Percentiles rank a stretch among this genome's conserved stretches.
Conservation (phyloP, 1,140 invertebrate genomes). For the Penaeus vannamei region DNA sequence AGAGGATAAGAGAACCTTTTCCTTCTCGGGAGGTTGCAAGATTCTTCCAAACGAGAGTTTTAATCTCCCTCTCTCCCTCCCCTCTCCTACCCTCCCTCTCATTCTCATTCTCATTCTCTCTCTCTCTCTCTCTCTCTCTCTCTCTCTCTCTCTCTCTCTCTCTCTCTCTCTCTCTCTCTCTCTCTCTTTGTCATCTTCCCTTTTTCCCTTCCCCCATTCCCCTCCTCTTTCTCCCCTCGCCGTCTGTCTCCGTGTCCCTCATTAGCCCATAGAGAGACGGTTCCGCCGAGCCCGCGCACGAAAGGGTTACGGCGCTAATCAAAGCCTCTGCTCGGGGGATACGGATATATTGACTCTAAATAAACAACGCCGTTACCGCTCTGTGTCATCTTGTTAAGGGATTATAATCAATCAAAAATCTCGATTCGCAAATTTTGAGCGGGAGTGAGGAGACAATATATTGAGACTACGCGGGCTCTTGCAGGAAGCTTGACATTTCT, state of each 20-base stretch:
- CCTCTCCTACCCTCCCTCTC: too few species aligned
- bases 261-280: neutral
- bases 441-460: neutral
- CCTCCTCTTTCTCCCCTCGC: too few species aligned
- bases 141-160: neutral
- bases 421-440: too few species aligned
- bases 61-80: neutral
- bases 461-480: too few species aligned
- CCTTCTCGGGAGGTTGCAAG: neutral
- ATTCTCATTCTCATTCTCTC: neutral
- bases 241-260: too few species aligned
- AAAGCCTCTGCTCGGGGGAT: constrained; percentile 21
- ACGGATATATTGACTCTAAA: constrained; percentile 56
- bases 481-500: too few species aligned
- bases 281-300: neutral
- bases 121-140: neutral
- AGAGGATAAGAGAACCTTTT: neutral
- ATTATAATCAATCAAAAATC: constrained; percentile 12
- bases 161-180: neutral
- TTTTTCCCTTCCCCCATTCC: neutral
- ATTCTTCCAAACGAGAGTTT: neutral
- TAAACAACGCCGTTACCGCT: constrained; percentile 50
- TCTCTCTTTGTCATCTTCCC: neutral
- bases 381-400: constrained; percentile 50
- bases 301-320: constrained; percentile 46